A percentile compares a stretch with the other conserved stretches of the same genome.
phyloP scores from a whole-genome alignment of 2,113 vertebrate genomes.

The Loxodonta africana region DNA sequence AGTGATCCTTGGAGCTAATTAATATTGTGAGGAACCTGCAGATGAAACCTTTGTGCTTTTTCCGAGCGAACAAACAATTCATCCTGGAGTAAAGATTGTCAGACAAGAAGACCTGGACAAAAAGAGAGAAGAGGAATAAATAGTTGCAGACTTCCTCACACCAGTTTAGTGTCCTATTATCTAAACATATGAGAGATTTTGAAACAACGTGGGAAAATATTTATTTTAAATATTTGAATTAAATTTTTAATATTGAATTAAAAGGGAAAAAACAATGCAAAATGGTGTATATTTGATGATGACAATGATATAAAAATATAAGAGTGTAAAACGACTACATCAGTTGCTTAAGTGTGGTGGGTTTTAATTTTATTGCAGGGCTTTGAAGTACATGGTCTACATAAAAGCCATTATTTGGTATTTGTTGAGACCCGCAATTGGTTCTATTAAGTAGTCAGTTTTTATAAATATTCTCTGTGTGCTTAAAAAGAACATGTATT shows the following conservation, averaged over 20 bases:
- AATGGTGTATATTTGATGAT: background rate
- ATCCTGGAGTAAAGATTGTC: conserved; percentile 31
- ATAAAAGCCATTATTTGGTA: background rate
- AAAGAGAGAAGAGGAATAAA: conserved; percentile 43
- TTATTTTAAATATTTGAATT: background rate
- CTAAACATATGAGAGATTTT: conserved; percentile 12
- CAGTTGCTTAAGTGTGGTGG: background rate
- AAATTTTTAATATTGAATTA: background rate
- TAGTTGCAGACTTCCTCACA: background rate
- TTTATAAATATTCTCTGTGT: conserved; percentile 1
- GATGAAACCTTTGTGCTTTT: conserved; percentile 7
- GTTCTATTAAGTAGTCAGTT: background rate
- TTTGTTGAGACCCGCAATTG: background rate
- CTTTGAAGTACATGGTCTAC: background rate
- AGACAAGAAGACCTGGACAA: background rate
- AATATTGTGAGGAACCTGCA: background rate
- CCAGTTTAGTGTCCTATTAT: background rate
- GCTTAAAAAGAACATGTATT: background rate
- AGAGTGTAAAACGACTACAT: background rate
- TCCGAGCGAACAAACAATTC: background rate
- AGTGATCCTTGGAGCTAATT: conserved; percentile 62
- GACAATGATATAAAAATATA: background rate
- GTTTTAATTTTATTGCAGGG: background rate
- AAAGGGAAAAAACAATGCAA: background rate
- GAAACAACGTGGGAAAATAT: background rate